Conservation (phyloP, 1,140 invertebrate genomes). For the Cydia amplana region DNA sequence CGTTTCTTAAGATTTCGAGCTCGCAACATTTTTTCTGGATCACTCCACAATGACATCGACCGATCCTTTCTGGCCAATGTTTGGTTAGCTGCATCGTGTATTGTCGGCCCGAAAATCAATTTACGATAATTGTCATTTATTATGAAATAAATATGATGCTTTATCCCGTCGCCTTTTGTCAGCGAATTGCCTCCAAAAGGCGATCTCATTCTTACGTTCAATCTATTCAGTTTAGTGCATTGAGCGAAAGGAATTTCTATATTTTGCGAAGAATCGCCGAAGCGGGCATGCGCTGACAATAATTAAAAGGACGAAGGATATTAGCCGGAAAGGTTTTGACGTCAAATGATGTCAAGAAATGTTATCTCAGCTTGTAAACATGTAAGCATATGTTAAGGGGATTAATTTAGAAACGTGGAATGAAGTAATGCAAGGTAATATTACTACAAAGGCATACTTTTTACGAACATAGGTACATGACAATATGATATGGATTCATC, state of each 20-base stretch:
- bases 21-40: slow-evolving; percentile 39
- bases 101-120: slow-evolving; percentile 71
- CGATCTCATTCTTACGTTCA: slow-evolving; percentile 45
- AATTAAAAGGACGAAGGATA: slow-evolving; percentile 68
- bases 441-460: not conserved
- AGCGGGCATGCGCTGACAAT: slow-evolving; percentile 63
- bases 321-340: slow-evolving; percentile 64
- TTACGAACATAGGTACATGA: not conserved
- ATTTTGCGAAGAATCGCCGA: slow-evolving; percentile 62
- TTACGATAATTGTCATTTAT: slow-evolving; percentile 79
- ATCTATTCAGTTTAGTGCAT: slow-evolving; percentile 56
- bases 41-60: slow-evolving; percentile 51
- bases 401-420: slow-evolving; percentile 41
- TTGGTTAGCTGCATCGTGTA: slow-evolving; percentile 72
- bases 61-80: slow-evolving; percentile 72
- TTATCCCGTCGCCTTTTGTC: slow-evolving; percentile 63
- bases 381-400: slow-evolving; percentile 63
- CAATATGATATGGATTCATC: not conserved
- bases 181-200: slow-evolving; percentile 54
- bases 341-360: slow-evolving; percentile 61
- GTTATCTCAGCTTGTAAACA: slow-evolving; percentile 74
- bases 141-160: slow-evolving; percentile 79
- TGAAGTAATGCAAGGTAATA: slow-evolving; percentile 30
- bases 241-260: slow-evolving; percentile 66
- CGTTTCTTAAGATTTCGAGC: slow-evolving; percentile 48